Evolutionary conservation across 1,140 invertebrate genomes (phyloP).

Genomic region (Solenopsis fugax): DNA sequence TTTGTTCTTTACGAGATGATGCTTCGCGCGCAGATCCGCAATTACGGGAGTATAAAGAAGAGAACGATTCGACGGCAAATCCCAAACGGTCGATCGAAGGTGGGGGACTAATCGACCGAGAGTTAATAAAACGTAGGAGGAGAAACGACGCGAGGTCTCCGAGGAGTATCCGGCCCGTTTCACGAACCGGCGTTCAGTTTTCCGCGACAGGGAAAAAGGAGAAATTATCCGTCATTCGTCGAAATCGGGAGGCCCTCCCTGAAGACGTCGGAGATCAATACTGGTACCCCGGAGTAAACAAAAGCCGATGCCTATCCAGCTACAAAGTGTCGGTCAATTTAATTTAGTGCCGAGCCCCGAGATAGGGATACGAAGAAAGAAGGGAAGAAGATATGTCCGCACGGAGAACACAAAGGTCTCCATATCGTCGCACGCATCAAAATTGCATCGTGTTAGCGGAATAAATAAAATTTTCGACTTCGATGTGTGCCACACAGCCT

Average conservation of each 20-base stretch:
- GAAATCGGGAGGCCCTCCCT: constrained; percentile 58
- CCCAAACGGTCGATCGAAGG: constrained; percentile 65
- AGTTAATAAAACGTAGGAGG: constrained; percentile 74
- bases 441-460: constrained; percentile 77
- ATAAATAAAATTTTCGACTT: constrained; percentile 76
- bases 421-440: constrained; percentile 71
- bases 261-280: constrained; percentile 70
- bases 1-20: constrained; percentile 7
- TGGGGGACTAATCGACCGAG: constrained; percentile 72
- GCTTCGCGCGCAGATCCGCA: neutral
- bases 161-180: constrained; percentile 54
- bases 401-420: constrained; percentile 70
- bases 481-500: neutral
- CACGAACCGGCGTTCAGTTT: constrained; percentile 20
- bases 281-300: constrained; percentile 65
- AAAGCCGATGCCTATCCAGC: constrained; percentile 69
- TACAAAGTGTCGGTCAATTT: constrained; percentile 71
- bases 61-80: constrained; percentile 71
- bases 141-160: constrained; percentile 68
- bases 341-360: constrained; percentile 52
- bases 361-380: constrained; percentile 19
- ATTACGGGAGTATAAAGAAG: constrained; percentile 54
- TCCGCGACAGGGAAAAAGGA: constrained; percentile 59
- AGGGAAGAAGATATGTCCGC: constrained; percentile 64
- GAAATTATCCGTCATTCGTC: constrained; percentile 76